Conservation (phyloP, 2,113 vertebrate species). For the Pelecanus crispus region DNA sequence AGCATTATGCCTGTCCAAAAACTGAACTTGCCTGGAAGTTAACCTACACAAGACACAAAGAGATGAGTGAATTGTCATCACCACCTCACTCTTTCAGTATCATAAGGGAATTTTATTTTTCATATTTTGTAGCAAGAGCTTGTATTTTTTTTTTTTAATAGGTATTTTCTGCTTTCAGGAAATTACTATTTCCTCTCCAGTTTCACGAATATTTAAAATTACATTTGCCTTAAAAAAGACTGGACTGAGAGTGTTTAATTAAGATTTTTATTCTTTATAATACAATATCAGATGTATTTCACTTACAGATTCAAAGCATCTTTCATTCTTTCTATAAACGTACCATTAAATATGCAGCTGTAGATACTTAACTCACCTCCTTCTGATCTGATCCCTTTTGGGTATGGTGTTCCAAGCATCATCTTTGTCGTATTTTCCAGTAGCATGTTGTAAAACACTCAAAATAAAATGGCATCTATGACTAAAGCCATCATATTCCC, state of each 20-base stretch:
- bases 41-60: not conserved
- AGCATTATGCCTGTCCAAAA: not conserved
- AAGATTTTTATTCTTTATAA: not conserved
- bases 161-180: not conserved
- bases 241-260: not conserved
- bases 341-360: not conserved
- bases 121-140: not conserved
- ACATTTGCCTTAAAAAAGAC: not conserved
- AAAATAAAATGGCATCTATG: not conserved
- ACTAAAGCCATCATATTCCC: not conserved
- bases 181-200: not conserved
- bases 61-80: not conserved
- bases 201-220: not conserved
- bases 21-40: not conserved
- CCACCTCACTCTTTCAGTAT: not conserved
- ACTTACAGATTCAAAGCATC: not conserved
- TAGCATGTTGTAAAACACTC: not conserved
- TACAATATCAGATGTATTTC: not conserved
- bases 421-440: fast-evolving
- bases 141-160: not conserved
- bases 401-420: not conserved
- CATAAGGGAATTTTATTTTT: not conserved
- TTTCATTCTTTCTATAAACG: not conserved
- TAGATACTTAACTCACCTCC: not conserved
- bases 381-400: not conserved